Conservation (phyloP, 1,140 invertebrate species). For the Aphaenogaster floridana region DNA sequence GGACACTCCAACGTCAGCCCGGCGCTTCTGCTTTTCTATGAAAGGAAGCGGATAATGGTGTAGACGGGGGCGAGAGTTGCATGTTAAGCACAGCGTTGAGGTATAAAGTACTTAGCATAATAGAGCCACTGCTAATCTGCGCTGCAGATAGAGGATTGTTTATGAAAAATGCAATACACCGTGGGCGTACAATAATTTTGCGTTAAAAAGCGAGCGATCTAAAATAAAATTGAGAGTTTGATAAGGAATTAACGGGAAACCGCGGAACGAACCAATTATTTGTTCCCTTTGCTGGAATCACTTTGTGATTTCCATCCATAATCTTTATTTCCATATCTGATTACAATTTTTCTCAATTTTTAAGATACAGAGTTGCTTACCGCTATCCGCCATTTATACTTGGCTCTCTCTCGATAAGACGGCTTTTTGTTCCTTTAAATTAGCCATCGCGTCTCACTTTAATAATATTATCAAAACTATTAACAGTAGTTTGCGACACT, state of each 20-base stretch:
- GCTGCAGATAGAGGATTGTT: constrained; percentile 20
- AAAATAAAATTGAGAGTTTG: not conserved
- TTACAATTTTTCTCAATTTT: not conserved
- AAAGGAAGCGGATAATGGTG: constrained; percentile 49
- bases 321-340: not conserved
- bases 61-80: constrained; percentile 4
- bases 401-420: not conserved
- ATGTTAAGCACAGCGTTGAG: constrained; percentile 33
- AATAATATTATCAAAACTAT: not conserved
- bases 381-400: not conserved
- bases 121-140: constrained; percentile 33
- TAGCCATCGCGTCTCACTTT: not conserved
- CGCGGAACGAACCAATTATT: not conserved
- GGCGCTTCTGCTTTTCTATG: constrained; percentile 22
- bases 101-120: constrained; percentile 41
- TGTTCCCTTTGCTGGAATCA: not conserved
- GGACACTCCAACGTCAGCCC: constrained; percentile 9
- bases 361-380: not conserved
- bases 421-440: not conserved
- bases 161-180: constrained; percentile 1
- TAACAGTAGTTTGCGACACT: not conserved
- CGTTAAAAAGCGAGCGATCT: not conserved
- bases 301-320: not conserved
- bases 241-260: not conserved
- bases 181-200: constrained; percentile 8